These are phyloP conservation scores for Cybosia mesomella DNA, from an alignment of 2,888 invertebrate genomes.

Conservation along the genomic window DNA sequence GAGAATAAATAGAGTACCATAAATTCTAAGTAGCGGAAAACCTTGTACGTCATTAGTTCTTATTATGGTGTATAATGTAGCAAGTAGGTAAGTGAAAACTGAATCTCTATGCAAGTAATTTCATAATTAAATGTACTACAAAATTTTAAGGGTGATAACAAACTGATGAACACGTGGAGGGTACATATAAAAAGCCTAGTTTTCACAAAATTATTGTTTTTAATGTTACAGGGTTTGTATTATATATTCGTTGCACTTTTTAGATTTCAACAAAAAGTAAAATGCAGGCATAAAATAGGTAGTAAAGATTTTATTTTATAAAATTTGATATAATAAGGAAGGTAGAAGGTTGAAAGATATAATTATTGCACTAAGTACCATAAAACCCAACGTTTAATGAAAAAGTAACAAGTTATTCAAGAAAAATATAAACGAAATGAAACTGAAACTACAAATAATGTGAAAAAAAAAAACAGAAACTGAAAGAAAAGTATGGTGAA, in stretches of 20 bases:
- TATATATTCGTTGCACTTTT: too few relatives aligned
- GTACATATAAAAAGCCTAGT: neutral
- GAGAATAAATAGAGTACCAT: neutral
- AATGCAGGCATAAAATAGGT: too few relatives aligned
- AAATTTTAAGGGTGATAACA: neutral
- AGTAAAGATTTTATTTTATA: too few relatives aligned
- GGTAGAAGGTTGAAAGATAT: neutral
- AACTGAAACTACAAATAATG: constrained; percentile 1
- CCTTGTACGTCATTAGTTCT: neutral
- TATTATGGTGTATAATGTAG: neutral
- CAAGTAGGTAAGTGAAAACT: neutral
- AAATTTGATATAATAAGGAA: too few relatives aligned
- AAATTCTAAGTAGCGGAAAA: neutral
- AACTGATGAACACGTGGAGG: neutral
- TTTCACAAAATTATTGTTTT: too few relatives aligned
- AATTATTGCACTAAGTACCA: neutral
- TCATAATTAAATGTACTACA: neutral
- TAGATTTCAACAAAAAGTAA: too few relatives aligned
- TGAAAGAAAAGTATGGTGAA: constrained; percentile 9
- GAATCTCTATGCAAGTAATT: neutral
- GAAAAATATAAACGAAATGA: neutral
- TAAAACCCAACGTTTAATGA: too few relatives aligned
- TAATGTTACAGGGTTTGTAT: too few relatives aligned
- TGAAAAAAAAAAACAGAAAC: neutral
- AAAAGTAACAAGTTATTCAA: neutral